These are phyloP conservation scores for Catharus ustulatus DNA, from an alignment of 2,797 vertebrate species.

Conservation along the genomic window DNA sequence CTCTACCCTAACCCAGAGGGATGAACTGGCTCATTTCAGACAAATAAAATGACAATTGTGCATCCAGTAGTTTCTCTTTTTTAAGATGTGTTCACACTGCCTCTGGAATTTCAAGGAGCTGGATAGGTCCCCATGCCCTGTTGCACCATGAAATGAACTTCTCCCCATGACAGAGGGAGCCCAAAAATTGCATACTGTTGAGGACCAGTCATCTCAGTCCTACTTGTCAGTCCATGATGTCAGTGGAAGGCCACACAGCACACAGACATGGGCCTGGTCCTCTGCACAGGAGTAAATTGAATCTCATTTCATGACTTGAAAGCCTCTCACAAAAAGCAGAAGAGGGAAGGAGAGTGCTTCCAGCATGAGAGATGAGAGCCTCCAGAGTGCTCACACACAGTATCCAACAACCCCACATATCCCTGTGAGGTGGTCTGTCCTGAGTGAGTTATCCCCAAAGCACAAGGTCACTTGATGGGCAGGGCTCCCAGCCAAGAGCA, in stretches of 20 bases:
- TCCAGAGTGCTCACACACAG: not conserved
- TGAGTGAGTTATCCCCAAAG: constrained; percentile 27
- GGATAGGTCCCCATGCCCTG: not conserved
- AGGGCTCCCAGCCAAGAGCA: not conserved
- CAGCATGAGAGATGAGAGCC: not conserved
- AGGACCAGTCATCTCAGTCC: not conserved
- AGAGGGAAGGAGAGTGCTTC: not conserved
- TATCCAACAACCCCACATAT: not conserved
- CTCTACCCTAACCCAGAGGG: not conserved
- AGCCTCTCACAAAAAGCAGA: not conserved
- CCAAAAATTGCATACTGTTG: not conserved
- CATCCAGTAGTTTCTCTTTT: not conserved
- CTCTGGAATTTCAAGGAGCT: not conserved
- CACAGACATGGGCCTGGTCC: not conserved
- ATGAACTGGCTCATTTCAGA: not conserved
- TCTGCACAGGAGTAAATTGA: not conserved
- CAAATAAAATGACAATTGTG: not conserved
- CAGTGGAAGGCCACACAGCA: not conserved
- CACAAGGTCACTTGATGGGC: constrained; percentile 63
- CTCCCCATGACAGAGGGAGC: not conserved
- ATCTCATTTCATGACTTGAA: not conserved
- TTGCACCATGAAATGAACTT: not conserved
- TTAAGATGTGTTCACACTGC: not conserved
- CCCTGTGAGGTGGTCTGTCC: rapidly evolving
- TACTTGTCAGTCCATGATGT: not conserved